Base-by-base conservation (phyloP, 2,113 vertebrate genomes). In the Otus sunia region DNA sequence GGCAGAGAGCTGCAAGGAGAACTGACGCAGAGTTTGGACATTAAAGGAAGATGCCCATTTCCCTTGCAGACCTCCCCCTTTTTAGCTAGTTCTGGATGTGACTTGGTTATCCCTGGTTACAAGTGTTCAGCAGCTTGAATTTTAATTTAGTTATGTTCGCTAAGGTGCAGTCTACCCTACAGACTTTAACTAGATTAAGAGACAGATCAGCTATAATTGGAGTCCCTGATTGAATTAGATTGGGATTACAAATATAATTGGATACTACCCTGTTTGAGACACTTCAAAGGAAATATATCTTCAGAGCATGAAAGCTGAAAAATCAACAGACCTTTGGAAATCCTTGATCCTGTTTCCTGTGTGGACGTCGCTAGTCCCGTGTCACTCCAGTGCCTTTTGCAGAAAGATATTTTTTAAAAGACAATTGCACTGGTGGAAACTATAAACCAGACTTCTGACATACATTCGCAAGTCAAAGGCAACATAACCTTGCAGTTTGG, bases 201-300 rank as follows among this genome's bases (percentile, higher is more conserved):
- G 63, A 72, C 93, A 95, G 90, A 92, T 91, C 81, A 88, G 36
- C 86, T 96, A 73, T 96, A 95, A 97, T 87, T 96, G 89, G 69
- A 94, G 84, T 25, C 91, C 78, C 77, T 96, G 96, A 97, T 92
- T 95, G 93, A 96, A 92, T 97, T 95, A 96, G 95, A 96, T 96
- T 86, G 84, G 94, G 91, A 92, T 95, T 96, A 95, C 94, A 96
- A 92, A 95, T 96, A 92, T 94, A 95, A 96, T 92, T 97, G 96
- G 96, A 91, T 94, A 95, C 94, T 41, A 73, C 71, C 85, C 84
- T 83, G n/a, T 94, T 80, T 92, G 66, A 90, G 71, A 93, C 84
- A 88, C 91, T 95, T 96, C 93, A 95, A 95, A 96, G 91, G 94
- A 95, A 91, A 92, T 87, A 26, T 3, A 80, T 93, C 96, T 97